These are phyloP conservation scores for Tenodera sinensis DNA, from an alignment of 2,888 invertebrate genomes.

Conservation along the genomic window DNA sequence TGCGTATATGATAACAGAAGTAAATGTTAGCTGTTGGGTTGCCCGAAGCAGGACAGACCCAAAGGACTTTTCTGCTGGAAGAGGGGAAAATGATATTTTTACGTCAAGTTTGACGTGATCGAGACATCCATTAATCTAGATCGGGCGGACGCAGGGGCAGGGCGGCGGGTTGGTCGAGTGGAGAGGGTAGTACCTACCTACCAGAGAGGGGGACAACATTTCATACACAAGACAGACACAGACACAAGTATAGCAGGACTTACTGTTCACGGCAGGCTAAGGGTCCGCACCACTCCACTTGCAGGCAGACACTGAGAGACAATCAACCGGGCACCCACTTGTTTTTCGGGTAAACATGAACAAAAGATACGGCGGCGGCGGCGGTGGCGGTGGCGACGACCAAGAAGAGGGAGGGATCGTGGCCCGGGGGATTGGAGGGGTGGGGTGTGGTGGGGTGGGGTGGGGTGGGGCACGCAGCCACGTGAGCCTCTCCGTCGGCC, in stretches of 20 bases:
- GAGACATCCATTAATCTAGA: background rate
- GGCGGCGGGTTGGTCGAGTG: background rate
- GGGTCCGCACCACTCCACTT: background rate
- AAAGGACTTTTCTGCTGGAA: background rate
- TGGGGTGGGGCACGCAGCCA: conserved; percentile 2
- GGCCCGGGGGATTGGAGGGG: background rate
- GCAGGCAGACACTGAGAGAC: background rate
- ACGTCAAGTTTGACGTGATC: background rate
- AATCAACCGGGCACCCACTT: conserved; percentile 4
- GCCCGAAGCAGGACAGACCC: too few relatives aligned
- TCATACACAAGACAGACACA: background rate
- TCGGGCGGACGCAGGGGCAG: conserved; percentile 37
- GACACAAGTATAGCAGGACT: background rate
- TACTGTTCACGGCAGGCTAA: background rate
- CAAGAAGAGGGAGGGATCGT: background rate
- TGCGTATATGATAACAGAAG: too few relatives aligned
- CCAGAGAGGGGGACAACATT: background rate
- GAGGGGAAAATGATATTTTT: background rate
- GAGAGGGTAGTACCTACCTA: background rate
- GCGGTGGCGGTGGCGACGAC: background rate
- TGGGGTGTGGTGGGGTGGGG: conserved; percentile 14
- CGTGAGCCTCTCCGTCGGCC: conserved; percentile 16
- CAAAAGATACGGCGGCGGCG: conserved; percentile 1
- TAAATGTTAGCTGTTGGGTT: too few relatives aligned
- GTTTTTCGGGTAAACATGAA: conserved; percentile 1